Evolutionary conservation across 2,797 vertebrate species (phyloP), one percentile per base, ranked within the genome.

Genomic region (Poecile montanus): DNA sequence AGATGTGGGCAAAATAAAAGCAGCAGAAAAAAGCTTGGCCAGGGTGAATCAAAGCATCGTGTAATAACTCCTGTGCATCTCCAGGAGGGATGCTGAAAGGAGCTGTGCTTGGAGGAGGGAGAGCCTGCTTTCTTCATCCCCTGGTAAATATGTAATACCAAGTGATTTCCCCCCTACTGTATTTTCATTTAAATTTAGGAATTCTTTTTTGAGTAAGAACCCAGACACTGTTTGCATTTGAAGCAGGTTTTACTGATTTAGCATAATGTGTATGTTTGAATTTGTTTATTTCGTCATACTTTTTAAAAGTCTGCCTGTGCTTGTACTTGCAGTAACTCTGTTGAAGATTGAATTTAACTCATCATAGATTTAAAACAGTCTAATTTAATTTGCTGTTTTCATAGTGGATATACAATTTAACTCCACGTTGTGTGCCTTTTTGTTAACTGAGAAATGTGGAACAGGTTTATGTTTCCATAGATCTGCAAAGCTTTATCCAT

Each of bases 231-330:
- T 78, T 47, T 50, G 29, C 0, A 0, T 67, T 66, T 76, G n/a
- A 27, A 60, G 6, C 21, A 63, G 12, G 23, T 25, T 63, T 60
- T 56, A 29, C 20, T 21, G 23, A n/a, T 63, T 29, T 32, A 76
- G 11, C 2, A 4, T 50, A 36, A 67, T 4, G 50, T 38, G 1
- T 0, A 8, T 10, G 3, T 34, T 38, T 62, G 23, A 67, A 19
- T 72, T 75, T 61, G 13, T 83, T 89, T 63, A 47, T 22, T 56
- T 87, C 51, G 11, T n/a, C 42, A 6, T 62, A 40, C 10, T 32
- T 79, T 76, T 81, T 53, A 57, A 53, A 63, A 14, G 23, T 79
- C 48, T 4, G 2, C 18, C 34, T 71, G 5, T 16, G 10, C 13
- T 85, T 36, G 13, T 34, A 11, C 19, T 73, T 87, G 42, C 3